Conservation (phyloP, 2,888 invertebrate genomes). For the Drosophila kanekoi region DNA sequence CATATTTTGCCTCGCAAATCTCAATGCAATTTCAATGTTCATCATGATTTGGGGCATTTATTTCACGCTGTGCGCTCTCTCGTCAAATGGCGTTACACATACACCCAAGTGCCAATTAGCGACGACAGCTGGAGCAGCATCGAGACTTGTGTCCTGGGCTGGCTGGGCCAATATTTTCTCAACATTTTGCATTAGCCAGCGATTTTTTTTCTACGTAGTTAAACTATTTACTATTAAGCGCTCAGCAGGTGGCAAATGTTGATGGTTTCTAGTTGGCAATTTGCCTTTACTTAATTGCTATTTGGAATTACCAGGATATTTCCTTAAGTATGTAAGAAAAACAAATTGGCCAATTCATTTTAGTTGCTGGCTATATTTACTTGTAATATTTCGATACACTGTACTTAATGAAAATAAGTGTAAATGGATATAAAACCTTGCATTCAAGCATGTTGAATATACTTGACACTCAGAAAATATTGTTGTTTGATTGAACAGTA, state of each 20-base stretch:
- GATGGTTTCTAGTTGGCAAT: constrained; percentile 40
- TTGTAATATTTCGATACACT: neutral
- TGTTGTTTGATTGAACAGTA: too few relatives aligned
- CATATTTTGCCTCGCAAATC: constrained; percentile 50
- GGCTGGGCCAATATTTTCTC: constrained; percentile 37
- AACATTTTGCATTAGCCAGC: constrained; percentile 66
- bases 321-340: constrained; percentile 4
- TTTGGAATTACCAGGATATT: constrained; percentile 25
- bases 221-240: constrained; percentile 64
- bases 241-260: constrained; percentile 39
- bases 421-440: neutral
- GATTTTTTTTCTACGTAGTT: constrained; percentile 61
- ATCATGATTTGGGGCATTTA: constrained; percentile 46
- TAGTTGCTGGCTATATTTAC: neutral
- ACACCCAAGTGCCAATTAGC: constrained; percentile 53
- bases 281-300: constrained; percentile 25
- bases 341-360: constrained; percentile 1
- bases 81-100: constrained; percentile 48
- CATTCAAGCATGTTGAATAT: too few relatives aligned
- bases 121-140: neutral
- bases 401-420: neutral
- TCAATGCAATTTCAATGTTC: constrained; percentile 62
- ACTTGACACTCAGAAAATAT: too few relatives aligned
- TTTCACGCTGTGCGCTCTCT: constrained; percentile 49
- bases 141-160: constrained; percentile 4